Percentiles rank a stretch among this genome's conserved stretches.
Conservation (phyloP, 2,888 invertebrate species). For the Gasteruption jaculator region DNA sequence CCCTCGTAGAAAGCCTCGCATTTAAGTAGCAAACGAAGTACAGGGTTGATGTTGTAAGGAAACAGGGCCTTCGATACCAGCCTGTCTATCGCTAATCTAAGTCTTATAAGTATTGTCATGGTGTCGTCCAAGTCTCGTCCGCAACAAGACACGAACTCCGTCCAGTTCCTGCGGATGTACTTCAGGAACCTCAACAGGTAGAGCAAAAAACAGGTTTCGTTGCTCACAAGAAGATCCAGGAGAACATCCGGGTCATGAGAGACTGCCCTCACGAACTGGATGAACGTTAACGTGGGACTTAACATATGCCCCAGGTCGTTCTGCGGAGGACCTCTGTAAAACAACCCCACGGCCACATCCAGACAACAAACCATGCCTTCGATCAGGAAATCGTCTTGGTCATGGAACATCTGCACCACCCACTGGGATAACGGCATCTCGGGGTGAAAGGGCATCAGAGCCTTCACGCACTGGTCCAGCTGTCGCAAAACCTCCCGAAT, state of each 20-base stretch:
- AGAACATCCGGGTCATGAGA: slow-evolving; percentile 77
- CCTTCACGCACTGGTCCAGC: slow-evolving; percentile 77
- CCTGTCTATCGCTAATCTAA: slow-evolving; percentile 76
- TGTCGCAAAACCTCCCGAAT: slow-evolving; percentile 79
- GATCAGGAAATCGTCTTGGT: slow-evolving; percentile 86
- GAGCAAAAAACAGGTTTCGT: slow-evolving; percentile 84
- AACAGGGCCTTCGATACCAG: slow-evolving; percentile 79
- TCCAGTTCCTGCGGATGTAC: slow-evolving; percentile 79
- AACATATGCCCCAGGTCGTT: slow-evolving; percentile 77
- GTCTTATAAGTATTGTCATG: slow-evolving; percentile 76
- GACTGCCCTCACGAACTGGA: slow-evolving; percentile 80
- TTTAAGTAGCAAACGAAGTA: slow-evolving; percentile 75
- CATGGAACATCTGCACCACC: slow-evolving; percentile 81
- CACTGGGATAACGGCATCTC: slow-evolving; percentile 85
- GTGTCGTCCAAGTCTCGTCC: slow-evolving; percentile 71
- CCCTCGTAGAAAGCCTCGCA: slow-evolving; percentile 84
- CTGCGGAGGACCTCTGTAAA: slow-evolving; percentile 74
- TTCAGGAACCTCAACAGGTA: slow-evolving; percentile 81
- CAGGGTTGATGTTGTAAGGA: slow-evolving; percentile 87
- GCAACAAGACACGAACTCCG: slow-evolving; percentile 75
- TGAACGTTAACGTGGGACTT: slow-evolving; percentile 81
- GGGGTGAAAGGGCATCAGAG: slow-evolving; percentile 78
- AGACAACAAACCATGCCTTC: slow-evolving; percentile 90
- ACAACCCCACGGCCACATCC: slow-evolving; percentile 82
- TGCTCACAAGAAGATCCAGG: slow-evolving; percentile 81